Evolutionary conservation across 2,888 invertebrate genomes (phyloP), one percentile per base, ranked within the genome.

Genomic region (Leptodirus hochenwartii): DNA sequence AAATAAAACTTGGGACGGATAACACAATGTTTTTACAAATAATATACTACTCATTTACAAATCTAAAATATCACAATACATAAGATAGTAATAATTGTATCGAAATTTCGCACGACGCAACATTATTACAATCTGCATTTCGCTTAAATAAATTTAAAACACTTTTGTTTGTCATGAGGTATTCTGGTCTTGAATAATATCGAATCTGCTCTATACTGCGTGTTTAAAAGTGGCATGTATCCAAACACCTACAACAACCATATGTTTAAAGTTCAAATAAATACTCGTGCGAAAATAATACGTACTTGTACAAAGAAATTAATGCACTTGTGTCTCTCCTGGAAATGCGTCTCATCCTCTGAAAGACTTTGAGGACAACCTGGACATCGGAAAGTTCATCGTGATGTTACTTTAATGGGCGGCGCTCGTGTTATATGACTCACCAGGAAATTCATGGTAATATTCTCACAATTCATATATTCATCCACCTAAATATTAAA

Each of bases 381-480:
- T 0, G 93, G 90, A 53, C 98, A 99, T 22, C 95, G 70, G 58
- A 93, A 96, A 1, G 95, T 96, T 95, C 95, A 95, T 4, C 95
- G 64, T 0, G 93, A 93, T 4, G 95, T 96, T 9, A 95, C 93
- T 68, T 98, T 98, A 3, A 99, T 85, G 0, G 98, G 98, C 2
- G 98, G 95, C 53, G 91, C 85, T 41, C 93, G 68, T 0, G 96
- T 95, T 37, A 96, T 66, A 52, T 98, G 96, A 10, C 96, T 80
- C 27, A 99, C 88, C 9, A 99, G 68, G 57, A 96, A 98, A 59
- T 99, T 99, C 93, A 99, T 96, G 8, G 98, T 98, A 42, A 98
- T 91, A 53, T 98, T 98, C 58, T 98, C 98, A 56, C 98, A 99
- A 60, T 98, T 98, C 82, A 93, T 90, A 49, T 80, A 85, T 54